A percentile compares a stretch with the other conserved stretches of the same genome.
phyloP scores from a whole-genome alignment of 2,888 invertebrate genomes.

The Osmoderma eremita region DNA sequence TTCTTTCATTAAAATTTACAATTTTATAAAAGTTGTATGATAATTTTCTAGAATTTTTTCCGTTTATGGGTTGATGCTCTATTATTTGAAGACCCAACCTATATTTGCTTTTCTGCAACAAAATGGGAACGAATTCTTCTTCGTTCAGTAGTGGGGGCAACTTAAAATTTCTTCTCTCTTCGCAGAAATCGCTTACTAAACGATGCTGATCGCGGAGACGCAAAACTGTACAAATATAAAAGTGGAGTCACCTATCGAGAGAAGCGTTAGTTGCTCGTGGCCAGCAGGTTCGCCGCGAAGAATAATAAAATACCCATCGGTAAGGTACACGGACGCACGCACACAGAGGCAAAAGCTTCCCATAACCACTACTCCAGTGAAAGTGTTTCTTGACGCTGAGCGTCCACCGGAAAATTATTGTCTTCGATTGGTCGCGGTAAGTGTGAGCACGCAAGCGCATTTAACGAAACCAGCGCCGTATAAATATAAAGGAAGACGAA shows the following conservation, averaged over 20 bases:
- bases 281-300: slow-evolving; percentile 48
- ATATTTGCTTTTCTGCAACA: too few species aligned
- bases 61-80: too few species aligned
- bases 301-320: slow-evolving; percentile 30
- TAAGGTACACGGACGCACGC: neutral
- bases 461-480: slow-evolving; percentile 58
- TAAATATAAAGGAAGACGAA: slow-evolving; percentile 64
- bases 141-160: slow-evolving; percentile 21
- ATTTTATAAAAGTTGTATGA: too few species aligned
- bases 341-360: slow-evolving; percentile 24
- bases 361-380: slow-evolving; percentile 29
- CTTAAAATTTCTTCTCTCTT: slow-evolving; percentile 25
- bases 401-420: slow-evolving; percentile 24
- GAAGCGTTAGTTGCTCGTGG: slow-evolving; percentile 55
- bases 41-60: too few species aligned
- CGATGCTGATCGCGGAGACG: slow-evolving; percentile 17
- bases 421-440: slow-evolving; percentile 33
- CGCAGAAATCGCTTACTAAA: neutral
- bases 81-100: too few species aligned
- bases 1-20: too few species aligned
- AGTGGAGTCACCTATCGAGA: slow-evolving; percentile 62
- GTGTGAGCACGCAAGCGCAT: slow-evolving; percentile 58
- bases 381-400: slow-evolving; percentile 17
- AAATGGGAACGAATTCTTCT: too few species aligned
- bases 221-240: slow-evolving; percentile 53